phyloP scores from a whole-genome alignment of 2,113 vertebrate genomes.

The Antigone vipio region DNA sequence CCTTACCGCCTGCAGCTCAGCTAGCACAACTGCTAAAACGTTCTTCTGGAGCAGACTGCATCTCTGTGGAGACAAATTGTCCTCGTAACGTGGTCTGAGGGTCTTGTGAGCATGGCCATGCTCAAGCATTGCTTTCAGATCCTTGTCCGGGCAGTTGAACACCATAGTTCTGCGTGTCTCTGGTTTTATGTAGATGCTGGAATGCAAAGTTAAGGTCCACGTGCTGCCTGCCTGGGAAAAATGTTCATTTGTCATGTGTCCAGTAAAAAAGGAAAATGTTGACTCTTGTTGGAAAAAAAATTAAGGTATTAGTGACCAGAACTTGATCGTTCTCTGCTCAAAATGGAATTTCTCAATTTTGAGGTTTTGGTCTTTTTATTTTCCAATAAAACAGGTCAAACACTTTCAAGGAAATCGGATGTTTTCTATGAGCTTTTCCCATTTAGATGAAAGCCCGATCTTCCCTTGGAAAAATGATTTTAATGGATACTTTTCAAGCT shows the following conservation, averaged over 20 bases:
- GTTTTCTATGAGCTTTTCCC: neutral
- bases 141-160: neutral
- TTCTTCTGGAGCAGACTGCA: no score
- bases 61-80: neutral
- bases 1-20: accelerated
- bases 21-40: neutral
- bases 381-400: neutral
- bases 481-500: neutral
- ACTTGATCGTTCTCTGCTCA: neutral
- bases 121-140: accelerated
- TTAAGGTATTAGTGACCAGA: neutral
- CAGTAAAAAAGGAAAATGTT: neutral
- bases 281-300: neutral
- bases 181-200: neutral
- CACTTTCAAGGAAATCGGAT: neutral
- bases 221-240: neutral
- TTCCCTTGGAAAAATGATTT: neutral
- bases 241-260: neutral
- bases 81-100: neutral
- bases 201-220: neutral
- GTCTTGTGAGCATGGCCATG: accelerated
- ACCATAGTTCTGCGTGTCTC: accelerated
- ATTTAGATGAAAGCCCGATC: neutral
- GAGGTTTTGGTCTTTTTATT: neutral
- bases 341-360: neutral